phyloP scores from a whole-genome alignment of 2,113 vertebrate species.

The Odobenus rosmarus region DNA sequence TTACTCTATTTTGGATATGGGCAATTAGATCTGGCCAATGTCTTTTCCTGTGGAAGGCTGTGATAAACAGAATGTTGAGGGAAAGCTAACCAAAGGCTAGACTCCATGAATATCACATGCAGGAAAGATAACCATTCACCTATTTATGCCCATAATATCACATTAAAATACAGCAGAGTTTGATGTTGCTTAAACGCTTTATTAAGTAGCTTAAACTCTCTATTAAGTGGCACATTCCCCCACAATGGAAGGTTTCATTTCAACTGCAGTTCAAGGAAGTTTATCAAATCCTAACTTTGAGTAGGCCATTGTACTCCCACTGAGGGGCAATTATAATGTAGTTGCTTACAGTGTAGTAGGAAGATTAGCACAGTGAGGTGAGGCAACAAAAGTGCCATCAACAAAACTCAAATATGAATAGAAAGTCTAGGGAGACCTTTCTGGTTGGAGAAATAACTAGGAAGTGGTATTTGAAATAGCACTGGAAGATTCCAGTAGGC shows the following conservation, averaged over 20 bases:
- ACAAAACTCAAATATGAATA: neutral
- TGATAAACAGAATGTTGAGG: conserved; percentile 19
- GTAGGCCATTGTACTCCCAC: neutral
- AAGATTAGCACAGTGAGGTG: neutral
- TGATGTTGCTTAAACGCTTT: conserved; percentile 26
- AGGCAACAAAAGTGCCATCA: neutral
- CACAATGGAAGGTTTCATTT: conserved; percentile 34
- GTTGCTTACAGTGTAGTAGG: neutral
- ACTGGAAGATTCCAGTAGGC: neutral
- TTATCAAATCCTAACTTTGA: conserved; percentile 42
- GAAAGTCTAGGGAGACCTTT: neutral
- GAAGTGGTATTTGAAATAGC: neutral
- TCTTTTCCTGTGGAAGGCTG: neutral
- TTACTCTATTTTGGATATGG: conserved; percentile 7
- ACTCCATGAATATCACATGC: neutral
- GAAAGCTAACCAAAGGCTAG: neutral
- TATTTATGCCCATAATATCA: neutral
- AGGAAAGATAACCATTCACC: conserved; percentile 14
- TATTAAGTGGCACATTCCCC: neutral
- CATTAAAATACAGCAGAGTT: neutral
- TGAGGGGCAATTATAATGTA: neutral
- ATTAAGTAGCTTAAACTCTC: conserved; percentile 10
- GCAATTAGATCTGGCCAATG: neutral
- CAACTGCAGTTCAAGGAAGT: neutral
- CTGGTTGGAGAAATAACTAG: neutral